Conservation (phyloP, 2,113 vertebrate genomes). For the Hemiprocne comata region DNA sequence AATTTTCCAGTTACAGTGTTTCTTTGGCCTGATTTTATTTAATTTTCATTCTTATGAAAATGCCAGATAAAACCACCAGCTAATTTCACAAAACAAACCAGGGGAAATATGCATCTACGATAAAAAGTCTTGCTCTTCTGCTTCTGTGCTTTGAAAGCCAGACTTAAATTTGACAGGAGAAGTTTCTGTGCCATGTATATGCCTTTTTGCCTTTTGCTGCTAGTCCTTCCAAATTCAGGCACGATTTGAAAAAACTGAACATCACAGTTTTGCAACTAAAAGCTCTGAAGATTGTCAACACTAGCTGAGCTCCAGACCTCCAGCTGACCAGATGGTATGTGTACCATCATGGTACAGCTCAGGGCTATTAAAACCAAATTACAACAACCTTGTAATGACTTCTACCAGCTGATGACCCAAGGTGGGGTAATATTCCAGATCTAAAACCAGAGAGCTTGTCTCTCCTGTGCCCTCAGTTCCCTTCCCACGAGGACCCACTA, state of each 20-base stretch:
- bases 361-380: background rate
- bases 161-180: background rate
- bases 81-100: background rate
- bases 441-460: background rate
- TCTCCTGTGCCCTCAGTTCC: background rate
- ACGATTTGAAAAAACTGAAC: background rate
- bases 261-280: background rate
- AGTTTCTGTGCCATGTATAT: background rate
- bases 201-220: background rate
- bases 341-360: background rate
- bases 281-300: background rate
- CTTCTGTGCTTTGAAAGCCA: background rate
- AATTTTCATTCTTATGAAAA: background rate
- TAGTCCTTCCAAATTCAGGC: background rate
- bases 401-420: background rate
- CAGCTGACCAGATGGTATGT: rapidly evolving
- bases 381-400: background rate
- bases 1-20: background rate
- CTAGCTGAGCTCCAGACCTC: background rate
- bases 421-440: background rate
- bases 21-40: background rate
- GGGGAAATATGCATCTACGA: background rate
- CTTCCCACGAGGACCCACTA: background rate
- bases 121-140: background rate
- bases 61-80: background rate